Percentiles rank a stretch among this genome's conserved stretches.
Conservation (phyloP, 2,113 vertebrate genomes). For the Sorex fumeus region DNA sequence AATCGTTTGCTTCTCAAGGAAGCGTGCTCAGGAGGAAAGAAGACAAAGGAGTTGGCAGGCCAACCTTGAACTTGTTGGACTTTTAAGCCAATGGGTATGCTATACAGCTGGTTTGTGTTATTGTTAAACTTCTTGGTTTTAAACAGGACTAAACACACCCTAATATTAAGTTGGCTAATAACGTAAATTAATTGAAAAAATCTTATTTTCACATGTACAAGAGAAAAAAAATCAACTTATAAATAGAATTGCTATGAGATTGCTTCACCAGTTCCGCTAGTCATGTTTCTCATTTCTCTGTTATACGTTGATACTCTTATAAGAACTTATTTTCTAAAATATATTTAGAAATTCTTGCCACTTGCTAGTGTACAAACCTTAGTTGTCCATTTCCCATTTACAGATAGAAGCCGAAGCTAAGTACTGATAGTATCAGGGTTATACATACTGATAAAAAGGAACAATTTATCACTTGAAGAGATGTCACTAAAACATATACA, state of each 20-base stretch:
- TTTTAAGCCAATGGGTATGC: background rate
- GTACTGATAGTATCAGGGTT: background rate
- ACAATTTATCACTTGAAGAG: background rate
- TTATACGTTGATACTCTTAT: background rate
- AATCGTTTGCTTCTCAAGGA: background rate
- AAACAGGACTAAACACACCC: background rate
- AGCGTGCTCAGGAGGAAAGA: rapidly evolving
- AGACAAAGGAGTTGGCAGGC: background rate
- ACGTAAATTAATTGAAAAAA: background rate
- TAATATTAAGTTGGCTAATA: background rate
- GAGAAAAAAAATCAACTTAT: background rate
- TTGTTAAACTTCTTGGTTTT: background rate
- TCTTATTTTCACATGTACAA: background rate
- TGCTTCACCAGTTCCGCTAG: background rate
- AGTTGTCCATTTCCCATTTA: background rate
- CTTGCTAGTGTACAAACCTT: background rate
- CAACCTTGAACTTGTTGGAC: background rate
- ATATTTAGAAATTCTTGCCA: too few relatives aligned
- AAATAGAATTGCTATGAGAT: background rate
- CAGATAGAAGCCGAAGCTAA: background rate
- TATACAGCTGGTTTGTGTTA: background rate
- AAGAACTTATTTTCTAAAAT: background rate
- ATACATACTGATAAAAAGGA: background rate
- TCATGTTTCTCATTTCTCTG: background rate
- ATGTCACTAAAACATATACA: constrained; percentile 20